Conservation (phyloP, 2,888 invertebrate species). For the Agrilus mali region DNA sequence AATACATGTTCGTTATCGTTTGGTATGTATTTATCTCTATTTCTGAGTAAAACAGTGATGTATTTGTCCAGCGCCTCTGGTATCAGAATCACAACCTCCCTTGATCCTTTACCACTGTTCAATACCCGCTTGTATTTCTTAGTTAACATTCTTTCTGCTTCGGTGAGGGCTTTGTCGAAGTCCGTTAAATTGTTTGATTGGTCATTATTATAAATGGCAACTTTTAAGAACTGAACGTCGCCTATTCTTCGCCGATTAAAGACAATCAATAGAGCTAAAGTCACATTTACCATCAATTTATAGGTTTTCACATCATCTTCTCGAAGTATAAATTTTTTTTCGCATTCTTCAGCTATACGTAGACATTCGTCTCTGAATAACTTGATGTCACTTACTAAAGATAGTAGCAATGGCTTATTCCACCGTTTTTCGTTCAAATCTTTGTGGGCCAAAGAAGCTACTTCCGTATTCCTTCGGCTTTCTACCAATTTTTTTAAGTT, state of each 20-base stretch:
- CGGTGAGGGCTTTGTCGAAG: slow-evolving; percentile 7
- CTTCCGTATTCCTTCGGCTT: slow-evolving; percentile 16
- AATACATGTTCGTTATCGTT: slow-evolving; percentile 18
- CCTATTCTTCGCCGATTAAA: slow-evolving; percentile 12
- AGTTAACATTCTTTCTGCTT: slow-evolving; percentile 14
- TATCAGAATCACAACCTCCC: slow-evolving; percentile 17
- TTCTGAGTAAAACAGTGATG: slow-evolving; percentile 12
- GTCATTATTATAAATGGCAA: slow-evolving; percentile 4
- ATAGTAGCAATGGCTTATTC: slow-evolving; percentile 16
- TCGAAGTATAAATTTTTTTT: slow-evolving; percentile 7
- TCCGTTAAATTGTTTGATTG: slow-evolving; percentile 6
- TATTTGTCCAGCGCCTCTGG: slow-evolving; percentile 15
- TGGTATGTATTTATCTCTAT: slow-evolving; percentile 15
- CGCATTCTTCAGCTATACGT: slow-evolving; percentile 6
- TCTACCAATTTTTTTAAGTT: slow-evolving; percentile 8
- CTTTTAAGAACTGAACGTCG: slow-evolving; percentile 9
- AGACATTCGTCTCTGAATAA: slow-evolving; percentile 13
- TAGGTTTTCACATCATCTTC: slow-evolving; percentile 11
- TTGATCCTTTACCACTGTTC: slow-evolving; percentile 17
- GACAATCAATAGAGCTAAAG: slow-evolving; percentile 8
- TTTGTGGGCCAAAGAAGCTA: slow-evolving; percentile 16
- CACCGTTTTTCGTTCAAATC: slow-evolving; percentile 16
- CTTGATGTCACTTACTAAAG: slow-evolving; percentile 15
- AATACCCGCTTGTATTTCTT: slow-evolving; percentile 17
- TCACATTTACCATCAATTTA: slow-evolving; percentile 12